These are phyloP conservation scores for Mimas tiliae DNA, from an alignment of 2,888 invertebrate genomes.

Conservation along the genomic window DNA sequence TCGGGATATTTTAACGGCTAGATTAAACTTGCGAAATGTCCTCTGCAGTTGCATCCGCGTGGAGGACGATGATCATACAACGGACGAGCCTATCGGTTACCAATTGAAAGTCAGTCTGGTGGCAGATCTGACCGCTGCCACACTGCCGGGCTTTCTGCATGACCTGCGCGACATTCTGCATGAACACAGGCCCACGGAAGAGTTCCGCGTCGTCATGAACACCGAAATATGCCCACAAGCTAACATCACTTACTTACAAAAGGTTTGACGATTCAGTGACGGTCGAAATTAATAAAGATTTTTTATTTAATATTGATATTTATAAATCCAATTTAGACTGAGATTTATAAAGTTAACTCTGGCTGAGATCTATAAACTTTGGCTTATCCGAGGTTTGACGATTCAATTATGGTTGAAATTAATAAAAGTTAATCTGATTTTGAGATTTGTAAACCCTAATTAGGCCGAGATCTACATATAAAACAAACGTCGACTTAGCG, in stretches of 20 bases:
- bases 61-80: constrained; percentile 57
- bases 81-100: constrained; percentile 65
- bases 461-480: too few species aligned
- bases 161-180: constrained; percentile 60
- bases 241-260: constrained; percentile 80
- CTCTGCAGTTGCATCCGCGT: constrained; percentile 81
- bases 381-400: too few species aligned
- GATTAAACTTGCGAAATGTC: background rate
- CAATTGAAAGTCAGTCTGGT: constrained; percentile 81
- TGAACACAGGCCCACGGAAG: constrained; percentile 45
- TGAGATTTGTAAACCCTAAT: too few species aligned
- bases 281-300: too few species aligned
- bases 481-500: too few species aligned
- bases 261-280: constrained; percentile 60
- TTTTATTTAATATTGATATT: too few species aligned
- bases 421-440: too few species aligned
- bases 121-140: constrained; percentile 61
- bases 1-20: too few species aligned
- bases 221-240: constrained; percentile 80
- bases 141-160: constrained; percentile 61
- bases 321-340: too few species aligned
- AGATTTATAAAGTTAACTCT: too few species aligned
- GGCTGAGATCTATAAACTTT: too few species aligned
- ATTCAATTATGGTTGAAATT: too few species aligned
- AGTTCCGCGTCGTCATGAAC: constrained; percentile 64